Conservation (phyloP, 2,888 invertebrate genomes). For the Cataglyphis altisquamis region DNA sequence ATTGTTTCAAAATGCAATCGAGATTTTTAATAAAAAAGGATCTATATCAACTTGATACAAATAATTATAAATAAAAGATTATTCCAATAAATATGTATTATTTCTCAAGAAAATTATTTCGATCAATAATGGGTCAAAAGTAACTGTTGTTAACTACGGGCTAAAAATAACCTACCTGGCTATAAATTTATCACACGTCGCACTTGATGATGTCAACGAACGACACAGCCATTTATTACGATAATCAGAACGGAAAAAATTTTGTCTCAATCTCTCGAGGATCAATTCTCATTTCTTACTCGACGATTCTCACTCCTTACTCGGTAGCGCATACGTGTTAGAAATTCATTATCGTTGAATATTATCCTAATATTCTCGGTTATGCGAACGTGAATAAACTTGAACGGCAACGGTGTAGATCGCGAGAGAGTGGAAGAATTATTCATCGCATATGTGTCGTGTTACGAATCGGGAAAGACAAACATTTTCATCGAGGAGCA, state of each 20-base stretch:
- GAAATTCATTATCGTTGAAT: slow-evolving; percentile 24
- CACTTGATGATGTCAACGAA: slow-evolving; percentile 25
- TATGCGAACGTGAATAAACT: slow-evolving; percentile 22
- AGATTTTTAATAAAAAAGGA: slow-evolving; percentile 13
- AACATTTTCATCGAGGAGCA: slow-evolving; percentile 28
- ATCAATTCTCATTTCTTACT: neutral
- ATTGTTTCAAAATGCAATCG: neutral
- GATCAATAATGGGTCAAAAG: neutral
- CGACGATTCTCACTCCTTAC: neutral
- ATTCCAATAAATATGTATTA: neutral
- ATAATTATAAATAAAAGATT: slow-evolving; percentile 2
- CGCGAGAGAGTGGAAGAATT: slow-evolving; percentile 14
- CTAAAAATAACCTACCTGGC: slow-evolving; percentile 7
- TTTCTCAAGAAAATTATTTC: slow-evolving; percentile 10
- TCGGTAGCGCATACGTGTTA: neutral
- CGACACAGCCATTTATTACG: slow-evolving; percentile 44
- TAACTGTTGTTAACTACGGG: slow-evolving; percentile 12
- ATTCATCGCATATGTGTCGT: slow-evolving; percentile 1
- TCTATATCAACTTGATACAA: neutral
- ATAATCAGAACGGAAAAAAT: neutral
- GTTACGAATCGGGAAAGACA: slow-evolving; percentile 9
- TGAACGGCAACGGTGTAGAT: slow-evolving; percentile 8
- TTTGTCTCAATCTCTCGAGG: neutral
- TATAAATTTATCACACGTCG: slow-evolving; percentile 36
- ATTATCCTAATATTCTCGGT: slow-evolving; percentile 23